phyloP scores from a whole-genome alignment of 2,888 invertebrate genomes.

The Vesta saturnalis region DNA sequence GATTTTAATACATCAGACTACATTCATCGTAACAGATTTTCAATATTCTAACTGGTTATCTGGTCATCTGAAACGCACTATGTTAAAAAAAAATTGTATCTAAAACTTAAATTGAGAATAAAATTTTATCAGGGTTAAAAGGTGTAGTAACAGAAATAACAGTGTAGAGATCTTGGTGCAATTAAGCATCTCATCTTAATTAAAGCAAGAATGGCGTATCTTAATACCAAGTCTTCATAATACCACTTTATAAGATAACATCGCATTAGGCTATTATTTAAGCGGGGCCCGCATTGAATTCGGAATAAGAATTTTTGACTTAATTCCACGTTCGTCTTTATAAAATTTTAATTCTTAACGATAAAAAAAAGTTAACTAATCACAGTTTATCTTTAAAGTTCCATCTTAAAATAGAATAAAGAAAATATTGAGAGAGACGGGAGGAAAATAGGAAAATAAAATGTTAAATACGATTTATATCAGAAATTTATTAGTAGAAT shows the following conservation, averaged over 20 bases:
- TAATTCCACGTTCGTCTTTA: constrained; percentile 36
- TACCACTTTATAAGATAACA: constrained; percentile 55
- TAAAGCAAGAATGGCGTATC: constrained; percentile 56
- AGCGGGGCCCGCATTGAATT: constrained; percentile 58
- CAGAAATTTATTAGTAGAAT: constrained; percentile 61
- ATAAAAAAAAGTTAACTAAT: too few relatives aligned
- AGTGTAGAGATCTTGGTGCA: constrained; percentile 45
- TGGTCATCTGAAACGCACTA: too few relatives aligned
- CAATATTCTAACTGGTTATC: too few relatives aligned
- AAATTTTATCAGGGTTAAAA: background rate
- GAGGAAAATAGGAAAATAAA: constrained; percentile 40
- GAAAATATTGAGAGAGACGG: background rate
- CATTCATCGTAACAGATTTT: too few relatives aligned
- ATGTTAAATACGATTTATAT: constrained; percentile 55
- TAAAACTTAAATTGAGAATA: too few relatives aligned
- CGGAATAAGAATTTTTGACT: constrained; percentile 54
- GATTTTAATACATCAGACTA: too few relatives aligned
- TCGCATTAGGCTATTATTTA: constrained; percentile 53
- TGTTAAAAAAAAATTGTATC: too few relatives aligned
- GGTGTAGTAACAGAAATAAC: constrained; percentile 30
- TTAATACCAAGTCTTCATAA: constrained; percentile 54
- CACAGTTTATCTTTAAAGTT: constrained; percentile 9
- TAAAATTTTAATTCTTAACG: constrained; percentile 5
- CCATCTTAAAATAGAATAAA: background rate
- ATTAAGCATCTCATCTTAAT: constrained; percentile 60